Conservation (phyloP, 1,140 invertebrate genomes). For the Mactra quadrangularis region DNA sequence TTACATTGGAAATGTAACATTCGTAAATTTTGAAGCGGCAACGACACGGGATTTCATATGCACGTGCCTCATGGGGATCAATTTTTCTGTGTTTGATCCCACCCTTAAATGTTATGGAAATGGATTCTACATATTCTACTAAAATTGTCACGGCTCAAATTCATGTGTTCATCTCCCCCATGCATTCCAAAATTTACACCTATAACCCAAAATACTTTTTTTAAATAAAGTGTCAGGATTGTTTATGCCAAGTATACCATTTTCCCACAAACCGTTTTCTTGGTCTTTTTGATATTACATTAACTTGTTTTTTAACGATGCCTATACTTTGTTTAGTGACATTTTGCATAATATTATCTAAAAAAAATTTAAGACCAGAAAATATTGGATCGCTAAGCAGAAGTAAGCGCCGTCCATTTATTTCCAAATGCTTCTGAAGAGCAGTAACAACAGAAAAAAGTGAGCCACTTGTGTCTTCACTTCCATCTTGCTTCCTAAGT, state of each 20-base stretch:
- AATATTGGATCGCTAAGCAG: slow-evolving; percentile 6
- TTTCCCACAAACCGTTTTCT: slow-evolving; percentile 22
- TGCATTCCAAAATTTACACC: slow-evolving; percentile 26
- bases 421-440: slow-evolving; percentile 20
- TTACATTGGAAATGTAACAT: no score
- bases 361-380: not conserved
- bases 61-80: no score
- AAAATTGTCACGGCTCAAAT: not conserved
- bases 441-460: slow-evolving; percentile 10
- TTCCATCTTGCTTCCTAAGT: not conserved
- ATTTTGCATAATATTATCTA: slow-evolving; percentile 24
- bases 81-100: no score
- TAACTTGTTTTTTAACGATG: not conserved
- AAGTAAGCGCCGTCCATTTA: slow-evolving; percentile 10
- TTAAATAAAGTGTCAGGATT: not conserved
- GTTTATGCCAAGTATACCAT: not conserved
- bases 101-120: not conserved
- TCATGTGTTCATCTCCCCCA: not conserved
- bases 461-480: slow-evolving; percentile 9
- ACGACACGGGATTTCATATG: no score
- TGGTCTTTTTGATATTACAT: slow-evolving; percentile 14
- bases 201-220: slow-evolving; percentile 21
- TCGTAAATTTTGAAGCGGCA: no score
- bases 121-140: slow-evolving; percentile 2
- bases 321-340: slow-evolving; percentile 16